These are phyloP conservation scores for Syrrhaptes paradoxus DNA, from an alignment of 2,113 vertebrate genomes.

Conservation along the genomic window DNA sequence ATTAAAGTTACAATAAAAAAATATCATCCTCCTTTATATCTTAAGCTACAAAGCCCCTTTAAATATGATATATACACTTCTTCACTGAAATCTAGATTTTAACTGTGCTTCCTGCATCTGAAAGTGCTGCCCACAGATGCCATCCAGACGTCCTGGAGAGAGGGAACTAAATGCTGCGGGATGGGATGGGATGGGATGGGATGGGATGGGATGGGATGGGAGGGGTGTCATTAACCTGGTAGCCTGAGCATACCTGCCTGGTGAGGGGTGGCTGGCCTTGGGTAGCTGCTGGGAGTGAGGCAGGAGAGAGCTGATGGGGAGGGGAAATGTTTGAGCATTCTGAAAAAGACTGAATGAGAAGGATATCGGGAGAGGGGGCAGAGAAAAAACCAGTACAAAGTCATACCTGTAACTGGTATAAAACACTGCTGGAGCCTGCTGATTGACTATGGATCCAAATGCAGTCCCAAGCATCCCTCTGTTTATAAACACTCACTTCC, in stretches of 20 bases:
- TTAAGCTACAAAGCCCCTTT: conserved; percentile 28
- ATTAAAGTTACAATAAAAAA: conserved; percentile 17
- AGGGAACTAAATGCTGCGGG: not conserved
- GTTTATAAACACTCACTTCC: conserved; percentile 28
- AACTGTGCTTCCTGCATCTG: not conserved
- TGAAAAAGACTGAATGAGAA: not conserved
- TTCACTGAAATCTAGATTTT: not conserved
- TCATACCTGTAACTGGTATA: not conserved
- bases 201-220: no score
- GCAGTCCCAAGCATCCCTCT: not conserved
- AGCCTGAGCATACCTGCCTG: not conserved
- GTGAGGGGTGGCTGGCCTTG: not conserved
- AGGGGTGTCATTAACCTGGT: not conserved
- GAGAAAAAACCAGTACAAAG: not conserved
- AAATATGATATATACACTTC: not conserved
- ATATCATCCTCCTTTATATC: conserved; percentile 14
- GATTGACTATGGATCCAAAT: not conserved
- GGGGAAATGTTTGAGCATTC: not conserved
- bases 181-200: no score
- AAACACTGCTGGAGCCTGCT: not conserved
- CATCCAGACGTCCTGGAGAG: not conserved
- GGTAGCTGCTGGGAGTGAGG: not conserved
- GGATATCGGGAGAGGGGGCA: not conserved
- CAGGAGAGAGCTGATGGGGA: not conserved
- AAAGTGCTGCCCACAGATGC: not conserved